Base-by-base conservation (phyloP, 1,140 invertebrate genomes). In the Hesperophylax magnus region DNA sequence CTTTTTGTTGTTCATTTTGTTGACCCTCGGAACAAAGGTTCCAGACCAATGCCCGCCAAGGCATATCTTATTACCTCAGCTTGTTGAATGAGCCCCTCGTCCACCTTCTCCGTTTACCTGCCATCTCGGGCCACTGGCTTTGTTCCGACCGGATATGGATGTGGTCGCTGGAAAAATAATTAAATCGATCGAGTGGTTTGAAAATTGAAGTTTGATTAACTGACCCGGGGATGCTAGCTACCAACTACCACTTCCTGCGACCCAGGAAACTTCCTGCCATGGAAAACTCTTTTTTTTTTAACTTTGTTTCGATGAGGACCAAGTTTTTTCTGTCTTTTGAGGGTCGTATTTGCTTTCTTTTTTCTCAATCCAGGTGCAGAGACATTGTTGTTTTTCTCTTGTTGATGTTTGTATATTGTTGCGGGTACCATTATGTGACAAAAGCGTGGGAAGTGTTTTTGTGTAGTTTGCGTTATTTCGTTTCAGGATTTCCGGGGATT, bases 61-160 rank as follows among this genome's bases (percentile, higher is more conserved):
- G 34, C 18, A 52, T 52, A 78, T 78, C 76, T 65, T 78, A 78
- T 78, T 78, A 78, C 71, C 69, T 67, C 69, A 47, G 20, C 58
- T 3, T 78, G 61, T 54, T 65, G 61, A 78, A 78, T 78, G 76
- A 78, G 67, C 76, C 76, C 61, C 67, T 78, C 67, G 60, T 77
- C 61, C 15, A 20, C 31, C 34, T 17, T 11, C 18, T 9, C 6
- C 53, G 52, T 79, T 54, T 79, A 72, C 77, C 77, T 71, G 77
- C 53, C 77, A 20, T 58, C 61, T 65, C 56, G 71, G n/a, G 18
- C 58, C 27, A 52, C 17, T 52, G 39, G 47, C 65, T 79, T 79
- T 79, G 78, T 79, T 79, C 78, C 71, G 78, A 75, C 78, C 78
- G 78, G 78, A 79, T 63, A 58, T 72, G 78, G 78, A 79, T 79